A percentile compares a stretch with the other conserved stretches of the same genome.
Evolutionary conservation across 2,888 invertebrate genomes (phyloP).

Genomic region (Tipula vernalis): DNA sequence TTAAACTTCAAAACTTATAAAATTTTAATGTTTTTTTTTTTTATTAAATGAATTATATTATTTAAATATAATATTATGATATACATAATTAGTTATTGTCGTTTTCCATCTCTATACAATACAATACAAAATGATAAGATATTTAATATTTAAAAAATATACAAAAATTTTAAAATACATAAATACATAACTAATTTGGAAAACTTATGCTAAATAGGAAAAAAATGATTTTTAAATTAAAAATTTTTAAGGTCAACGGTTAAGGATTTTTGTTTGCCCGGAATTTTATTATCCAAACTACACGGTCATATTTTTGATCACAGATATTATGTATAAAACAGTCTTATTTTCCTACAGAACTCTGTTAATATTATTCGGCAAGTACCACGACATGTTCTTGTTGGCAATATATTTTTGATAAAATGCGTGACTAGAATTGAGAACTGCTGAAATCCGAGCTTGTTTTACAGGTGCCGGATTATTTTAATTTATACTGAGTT

Average conservation of each 20-base stretch:
- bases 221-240: background rate
- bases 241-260: background rate
- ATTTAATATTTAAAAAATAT: background rate
- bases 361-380: background rate
- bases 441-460: no score
- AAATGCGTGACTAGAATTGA: no score
- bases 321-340: no score
- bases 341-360: background rate
- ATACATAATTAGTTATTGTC: background rate
- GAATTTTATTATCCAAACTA: background rate
- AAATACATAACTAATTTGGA: background rate
- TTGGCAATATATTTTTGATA: no score
- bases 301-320: no score
- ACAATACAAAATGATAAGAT: background rate
- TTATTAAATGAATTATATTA: background rate
- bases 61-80: background rate
- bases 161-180: background rate
- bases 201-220: background rate
- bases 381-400: no score
- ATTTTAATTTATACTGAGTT: no score
- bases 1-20: background rate
- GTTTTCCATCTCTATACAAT: background rate
- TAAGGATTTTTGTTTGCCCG: background rate
- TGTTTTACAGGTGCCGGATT: no score
- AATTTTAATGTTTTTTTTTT: background rate